Conservation (phyloP, 2,797 vertebrate species). For the Sebastiscus tertius region DNA sequence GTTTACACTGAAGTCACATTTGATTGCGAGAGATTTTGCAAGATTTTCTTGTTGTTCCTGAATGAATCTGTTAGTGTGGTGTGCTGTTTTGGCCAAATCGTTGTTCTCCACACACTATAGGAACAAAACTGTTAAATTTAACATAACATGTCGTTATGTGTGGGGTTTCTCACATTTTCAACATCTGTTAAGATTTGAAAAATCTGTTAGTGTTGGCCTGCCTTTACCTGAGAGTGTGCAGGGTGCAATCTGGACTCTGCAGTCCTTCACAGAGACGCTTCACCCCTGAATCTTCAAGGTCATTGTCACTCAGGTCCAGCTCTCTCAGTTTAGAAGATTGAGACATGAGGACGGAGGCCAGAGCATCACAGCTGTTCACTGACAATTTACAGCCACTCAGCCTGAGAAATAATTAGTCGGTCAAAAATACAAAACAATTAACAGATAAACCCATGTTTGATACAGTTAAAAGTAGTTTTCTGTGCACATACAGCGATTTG, state of each 20-base stretch:
- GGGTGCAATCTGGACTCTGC: neutral
- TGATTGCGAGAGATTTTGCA: too few relatives aligned
- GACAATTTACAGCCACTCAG: conserved; percentile 2
- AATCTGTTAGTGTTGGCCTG: neutral
- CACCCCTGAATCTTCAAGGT: neutral
- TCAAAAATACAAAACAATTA: neutral
- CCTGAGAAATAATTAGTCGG: neutral
- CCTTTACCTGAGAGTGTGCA: conserved; percentile 12
- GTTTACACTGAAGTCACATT: too few relatives aligned
- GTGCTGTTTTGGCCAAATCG: too few relatives aligned
- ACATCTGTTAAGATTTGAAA: neutral
- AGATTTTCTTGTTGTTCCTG: too few relatives aligned
- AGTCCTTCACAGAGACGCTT: neutral
- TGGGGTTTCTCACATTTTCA: too few relatives aligned
- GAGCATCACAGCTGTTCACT: neutral
- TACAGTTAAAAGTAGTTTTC: neutral
- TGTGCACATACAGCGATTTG: conserved; percentile 1
- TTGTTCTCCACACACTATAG: too few relatives aligned
- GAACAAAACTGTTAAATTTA: too few relatives aligned
- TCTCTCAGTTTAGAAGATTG: neutral
- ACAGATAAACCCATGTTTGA: neutral
- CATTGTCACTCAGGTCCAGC: conserved; percentile 15
- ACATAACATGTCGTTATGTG: too few relatives aligned
- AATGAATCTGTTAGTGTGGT: too few relatives aligned
- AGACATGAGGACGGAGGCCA: conserved; percentile 11